These are phyloP conservation scores for Spheniscus mendiculus DNA, from an alignment of 2,113 vertebrate genomes.

Conservation along the genomic window DNA sequence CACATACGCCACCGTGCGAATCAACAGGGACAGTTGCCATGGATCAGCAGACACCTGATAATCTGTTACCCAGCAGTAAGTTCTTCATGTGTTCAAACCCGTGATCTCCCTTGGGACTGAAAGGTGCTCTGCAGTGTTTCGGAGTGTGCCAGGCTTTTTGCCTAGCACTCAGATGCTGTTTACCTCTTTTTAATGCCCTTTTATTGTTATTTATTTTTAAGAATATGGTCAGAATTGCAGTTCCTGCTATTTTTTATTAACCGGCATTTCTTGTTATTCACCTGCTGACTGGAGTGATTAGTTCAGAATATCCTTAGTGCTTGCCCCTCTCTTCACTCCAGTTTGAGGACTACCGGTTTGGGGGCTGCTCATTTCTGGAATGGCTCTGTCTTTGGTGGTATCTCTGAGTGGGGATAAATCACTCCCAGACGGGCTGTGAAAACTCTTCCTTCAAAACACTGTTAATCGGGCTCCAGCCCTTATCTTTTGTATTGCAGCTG, in stretches of 20 bases:
- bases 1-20: background rate
- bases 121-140: background rate
- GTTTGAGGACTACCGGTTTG: background rate
- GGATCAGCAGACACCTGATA: background rate
- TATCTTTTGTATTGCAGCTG: background rate
- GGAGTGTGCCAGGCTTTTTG: background rate
- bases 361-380: background rate
- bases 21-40: background rate
- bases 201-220: background rate
- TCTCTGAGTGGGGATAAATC: background rate
- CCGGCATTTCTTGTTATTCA: background rate
- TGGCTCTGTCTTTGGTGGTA: background rate
- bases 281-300: background rate
- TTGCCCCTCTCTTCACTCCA: background rate
- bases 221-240: background rate
- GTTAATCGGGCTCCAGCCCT: conserved; percentile 14
- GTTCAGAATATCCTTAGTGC: background rate
- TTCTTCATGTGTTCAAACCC: background rate
- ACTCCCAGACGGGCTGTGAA: background rate
- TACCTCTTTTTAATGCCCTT: background rate
- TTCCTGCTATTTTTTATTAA: background rate
- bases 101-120: background rate
- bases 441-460: conserved; percentile 33
- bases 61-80: background rate
- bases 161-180: background rate